phyloP scores from a whole-genome alignment of 2,113 vertebrate species.

The Turnix velox region DNA sequence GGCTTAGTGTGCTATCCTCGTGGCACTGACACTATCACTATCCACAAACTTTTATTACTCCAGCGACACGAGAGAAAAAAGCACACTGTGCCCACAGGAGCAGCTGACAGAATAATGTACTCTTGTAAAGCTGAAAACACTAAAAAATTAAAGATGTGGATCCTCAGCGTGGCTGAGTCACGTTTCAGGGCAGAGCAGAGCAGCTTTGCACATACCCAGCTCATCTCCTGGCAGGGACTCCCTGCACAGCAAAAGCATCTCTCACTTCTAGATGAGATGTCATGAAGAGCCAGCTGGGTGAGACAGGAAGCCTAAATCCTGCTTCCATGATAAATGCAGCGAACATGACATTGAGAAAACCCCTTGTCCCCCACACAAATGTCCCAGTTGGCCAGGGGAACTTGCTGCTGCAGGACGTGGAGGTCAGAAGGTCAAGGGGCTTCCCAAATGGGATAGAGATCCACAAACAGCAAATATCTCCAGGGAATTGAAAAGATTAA shows the following conservation, averaged over 20 bases:
- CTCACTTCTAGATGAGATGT: not conserved
- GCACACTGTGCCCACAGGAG: not conserved
- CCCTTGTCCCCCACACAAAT: not conserved
- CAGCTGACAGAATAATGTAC: not conserved
- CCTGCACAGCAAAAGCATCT: not conserved
- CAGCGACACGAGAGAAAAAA: not conserved
- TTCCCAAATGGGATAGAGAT: not conserved
- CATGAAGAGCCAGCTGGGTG: not conserved
- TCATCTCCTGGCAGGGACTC: not conserved
- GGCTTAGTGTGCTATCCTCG: not conserved
- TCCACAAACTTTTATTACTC: not conserved
- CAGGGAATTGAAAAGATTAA: slow-evolving; percentile 12
- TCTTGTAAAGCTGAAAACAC: not conserved
- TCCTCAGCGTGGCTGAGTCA: not conserved
- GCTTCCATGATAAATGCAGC: not conserved
- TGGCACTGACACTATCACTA: not conserved
- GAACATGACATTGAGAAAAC: not conserved
- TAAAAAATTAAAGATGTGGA: not conserved
- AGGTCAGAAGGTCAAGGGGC: not conserved
- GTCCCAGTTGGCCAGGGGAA: not conserved
- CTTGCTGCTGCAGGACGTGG: rapidly evolving
- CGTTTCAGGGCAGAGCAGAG: not conserved
- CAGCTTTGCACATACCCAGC: not conserved
- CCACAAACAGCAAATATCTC: not conserved
- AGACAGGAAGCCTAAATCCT: not conserved